Percentiles rank a stretch among this genome's conserved stretches.
phyloP scores from a whole-genome alignment of 37 sponge, comb jelly and placozoan genomes.

The Beroe forskalii region DNA sequence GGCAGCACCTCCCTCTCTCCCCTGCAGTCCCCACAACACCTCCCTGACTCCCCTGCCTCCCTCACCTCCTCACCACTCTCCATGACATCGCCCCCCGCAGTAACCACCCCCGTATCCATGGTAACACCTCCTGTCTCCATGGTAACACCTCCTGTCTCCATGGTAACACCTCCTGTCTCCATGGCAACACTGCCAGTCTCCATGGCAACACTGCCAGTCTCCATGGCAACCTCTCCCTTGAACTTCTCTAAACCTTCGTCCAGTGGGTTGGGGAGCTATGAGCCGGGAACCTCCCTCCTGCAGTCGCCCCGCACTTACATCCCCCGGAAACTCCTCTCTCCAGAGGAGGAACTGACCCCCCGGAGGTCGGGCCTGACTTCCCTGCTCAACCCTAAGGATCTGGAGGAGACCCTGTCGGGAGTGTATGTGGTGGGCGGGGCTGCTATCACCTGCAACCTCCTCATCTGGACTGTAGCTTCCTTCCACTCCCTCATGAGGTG shows the following conservation, averaged over 20 bases:
- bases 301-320: background rate
- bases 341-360: background rate
- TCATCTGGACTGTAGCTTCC: constrained; percentile 30
- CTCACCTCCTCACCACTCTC: background rate
- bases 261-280: background rate
- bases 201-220: background rate
- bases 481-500: background rate
- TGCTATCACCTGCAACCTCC: constrained; percentile 46
- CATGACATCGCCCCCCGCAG: background rate
- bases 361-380: background rate
- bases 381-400: background rate
- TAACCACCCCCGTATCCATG: background rate
- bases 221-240: constrained; percentile 4
- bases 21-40: too few relatives aligned
- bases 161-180: background rate
- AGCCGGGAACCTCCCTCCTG: background rate
- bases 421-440: constrained; percentile 56
- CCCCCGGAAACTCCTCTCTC: constrained; percentile 25
- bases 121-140: too few relatives aligned
- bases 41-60: constrained; percentile 2
- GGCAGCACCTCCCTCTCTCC: background rate
- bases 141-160: background rate
- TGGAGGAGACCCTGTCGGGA: constrained; percentile 41
- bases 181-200: background rate
- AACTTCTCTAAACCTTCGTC: background rate